These are phyloP conservation scores for Tinamus major DNA, from an alignment of 2,797 vertebrate species.

Conservation along the genomic window DNA sequence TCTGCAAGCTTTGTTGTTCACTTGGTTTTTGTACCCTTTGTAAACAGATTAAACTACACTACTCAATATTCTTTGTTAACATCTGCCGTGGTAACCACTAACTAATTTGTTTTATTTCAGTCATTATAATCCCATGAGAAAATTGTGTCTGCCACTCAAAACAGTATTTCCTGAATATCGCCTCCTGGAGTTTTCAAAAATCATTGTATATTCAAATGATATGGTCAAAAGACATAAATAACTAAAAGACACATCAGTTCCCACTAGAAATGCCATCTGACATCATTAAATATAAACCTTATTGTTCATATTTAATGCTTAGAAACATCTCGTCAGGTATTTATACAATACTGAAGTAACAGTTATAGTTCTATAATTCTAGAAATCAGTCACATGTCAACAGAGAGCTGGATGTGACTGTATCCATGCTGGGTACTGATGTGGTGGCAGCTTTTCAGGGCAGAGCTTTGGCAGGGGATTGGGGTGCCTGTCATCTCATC, in stretches of 20 bases:
- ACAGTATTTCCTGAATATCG: not conserved
- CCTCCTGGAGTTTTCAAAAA: slow-evolving; percentile 2
- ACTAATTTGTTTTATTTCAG: not conserved
- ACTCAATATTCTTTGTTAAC: not conserved
- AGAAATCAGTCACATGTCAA: not conserved
- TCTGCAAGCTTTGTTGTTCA: not conserved
- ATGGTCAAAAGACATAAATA: slow-evolving; percentile 13
- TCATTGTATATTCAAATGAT: not conserved
- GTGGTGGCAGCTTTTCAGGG: not conserved
- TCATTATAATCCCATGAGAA: not conserved
- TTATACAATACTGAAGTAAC: not conserved
- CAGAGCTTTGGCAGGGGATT: not conserved
- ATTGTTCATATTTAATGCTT: not conserved
- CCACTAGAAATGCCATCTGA: not conserved
- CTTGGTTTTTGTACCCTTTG: not conserved
- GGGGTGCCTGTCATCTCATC: not conserved
- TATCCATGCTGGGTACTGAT: not conserved
- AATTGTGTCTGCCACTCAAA: not conserved
- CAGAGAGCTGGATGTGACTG: not conserved
- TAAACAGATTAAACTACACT: not conserved
- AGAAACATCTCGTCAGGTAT: not conserved
- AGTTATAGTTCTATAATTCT: not conserved
- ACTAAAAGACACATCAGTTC: not conserved
- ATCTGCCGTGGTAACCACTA: not conserved
- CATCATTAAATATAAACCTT: not conserved